These are phyloP conservation scores for Serinus canaria DNA, from an alignment of 2,113 vertebrate genomes.

Conservation along the genomic window DNA sequence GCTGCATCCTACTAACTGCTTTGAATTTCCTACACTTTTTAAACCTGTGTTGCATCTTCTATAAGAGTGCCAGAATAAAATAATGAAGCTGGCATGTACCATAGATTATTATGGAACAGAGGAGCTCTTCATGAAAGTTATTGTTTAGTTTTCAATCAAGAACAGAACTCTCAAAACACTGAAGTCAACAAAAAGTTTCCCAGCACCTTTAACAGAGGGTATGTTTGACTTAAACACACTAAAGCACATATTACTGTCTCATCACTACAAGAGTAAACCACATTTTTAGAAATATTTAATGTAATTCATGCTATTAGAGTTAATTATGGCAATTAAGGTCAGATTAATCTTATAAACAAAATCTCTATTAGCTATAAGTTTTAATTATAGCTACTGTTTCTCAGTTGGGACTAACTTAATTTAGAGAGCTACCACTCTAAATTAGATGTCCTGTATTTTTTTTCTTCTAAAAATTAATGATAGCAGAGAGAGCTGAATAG, in stretches of 20 bases:
- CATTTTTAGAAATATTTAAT: neutral
- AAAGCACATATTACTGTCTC: neutral
- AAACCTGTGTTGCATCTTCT: neutral
- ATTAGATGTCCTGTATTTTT: neutral
- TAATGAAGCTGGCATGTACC: neutral
- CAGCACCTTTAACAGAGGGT: neutral
- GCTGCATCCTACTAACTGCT: neutral
- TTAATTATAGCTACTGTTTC: neutral
- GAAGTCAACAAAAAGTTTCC: neutral
- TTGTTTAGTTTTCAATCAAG: neutral
- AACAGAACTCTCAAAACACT: neutral
- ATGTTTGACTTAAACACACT: neutral
- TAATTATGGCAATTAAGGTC: neutral
- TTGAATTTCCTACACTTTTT: neutral
- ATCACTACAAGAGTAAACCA: neutral
- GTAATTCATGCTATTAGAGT: neutral
- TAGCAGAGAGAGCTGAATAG: neutral
- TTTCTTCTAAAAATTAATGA: neutral
- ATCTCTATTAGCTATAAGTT: neutral
- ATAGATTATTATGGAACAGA: neutral
- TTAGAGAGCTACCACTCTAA: neutral
- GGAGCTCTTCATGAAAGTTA: neutral
- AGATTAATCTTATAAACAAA: slow-evolving; percentile 3
- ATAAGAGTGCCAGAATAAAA: neutral
- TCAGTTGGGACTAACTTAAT: neutral